Percentiles rank a stretch among this genome's conserved stretches.
phyloP scores from a whole-genome alignment of 1,140 invertebrate species.

The Andrena cerasifolii region DNA sequence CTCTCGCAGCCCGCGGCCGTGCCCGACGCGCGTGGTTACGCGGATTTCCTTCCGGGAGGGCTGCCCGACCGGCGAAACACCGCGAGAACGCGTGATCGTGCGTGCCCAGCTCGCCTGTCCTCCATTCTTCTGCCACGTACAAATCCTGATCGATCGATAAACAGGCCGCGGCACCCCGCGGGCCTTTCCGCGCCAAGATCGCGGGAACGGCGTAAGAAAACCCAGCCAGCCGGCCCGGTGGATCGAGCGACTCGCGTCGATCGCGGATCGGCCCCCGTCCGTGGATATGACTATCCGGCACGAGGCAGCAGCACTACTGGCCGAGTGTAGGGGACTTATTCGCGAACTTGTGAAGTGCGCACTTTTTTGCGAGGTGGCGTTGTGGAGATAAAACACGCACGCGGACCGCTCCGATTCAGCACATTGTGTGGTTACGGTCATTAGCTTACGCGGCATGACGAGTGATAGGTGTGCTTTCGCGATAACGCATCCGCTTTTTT shows the following conservation, averaged over 20 bases:
- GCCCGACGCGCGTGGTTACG: too few species aligned
- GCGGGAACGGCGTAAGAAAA: neutral
- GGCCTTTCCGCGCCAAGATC: neutral
- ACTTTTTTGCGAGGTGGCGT: constrained; percentile 65
- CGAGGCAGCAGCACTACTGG: constrained; percentile 46
- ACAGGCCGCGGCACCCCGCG: neutral
- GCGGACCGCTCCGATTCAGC: constrained; percentile 53
- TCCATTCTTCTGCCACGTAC: too few species aligned
- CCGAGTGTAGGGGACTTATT: constrained; percentile 44
- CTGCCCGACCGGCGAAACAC: too few species aligned
- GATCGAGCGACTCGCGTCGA: constrained; percentile 1
- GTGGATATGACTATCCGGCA: constrained; percentile 45
- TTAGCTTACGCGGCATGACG: constrained; percentile 69
- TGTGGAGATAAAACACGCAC: constrained; percentile 64
- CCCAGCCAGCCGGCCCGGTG: neutral
- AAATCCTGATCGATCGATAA: too few species aligned
- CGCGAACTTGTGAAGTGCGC: constrained; percentile 59
- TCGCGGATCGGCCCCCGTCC: constrained; percentile 2
- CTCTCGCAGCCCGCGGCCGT: neutral
- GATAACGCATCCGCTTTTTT: constrained; percentile 62
- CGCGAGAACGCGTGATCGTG: too few species aligned
- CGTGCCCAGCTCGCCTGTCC: neutral
- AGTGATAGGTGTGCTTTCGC: constrained; percentile 68
- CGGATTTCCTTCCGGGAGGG: constrained; percentile 10
- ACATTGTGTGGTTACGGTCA: constrained; percentile 66